These are phyloP conservation scores for Chunga burmeisteri DNA, from an alignment of 2,113 vertebrate species.

Conservation along the genomic window DNA sequence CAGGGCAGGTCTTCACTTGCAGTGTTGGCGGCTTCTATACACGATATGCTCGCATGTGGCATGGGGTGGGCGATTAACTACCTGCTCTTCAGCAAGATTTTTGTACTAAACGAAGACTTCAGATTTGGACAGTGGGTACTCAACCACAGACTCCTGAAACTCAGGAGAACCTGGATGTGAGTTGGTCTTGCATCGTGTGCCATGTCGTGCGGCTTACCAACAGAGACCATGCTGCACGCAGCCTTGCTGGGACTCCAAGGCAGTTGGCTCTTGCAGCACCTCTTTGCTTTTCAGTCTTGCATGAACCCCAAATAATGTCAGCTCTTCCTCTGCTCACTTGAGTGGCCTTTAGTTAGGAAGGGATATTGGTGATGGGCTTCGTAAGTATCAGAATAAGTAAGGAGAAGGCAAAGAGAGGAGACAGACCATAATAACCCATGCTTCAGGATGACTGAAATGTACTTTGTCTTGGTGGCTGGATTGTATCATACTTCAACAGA, in stretches of 20 bases:
- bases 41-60: conserved; percentile 25
- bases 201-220: neutral
- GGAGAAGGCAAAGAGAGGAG: neutral
- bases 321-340: neutral
- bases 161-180: neutral
- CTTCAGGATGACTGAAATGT: neutral
- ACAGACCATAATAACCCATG: neutral
- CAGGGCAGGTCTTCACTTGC: conserved; percentile 13
- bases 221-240: neutral
- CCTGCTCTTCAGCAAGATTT: neutral
- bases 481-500: conserved; percentile 1
- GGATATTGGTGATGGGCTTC: neutral
- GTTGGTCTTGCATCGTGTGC: neutral
- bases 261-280: neutral
- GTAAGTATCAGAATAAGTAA: neutral
- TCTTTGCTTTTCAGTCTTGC: neutral
- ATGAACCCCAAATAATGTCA: neutral
- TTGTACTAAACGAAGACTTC: neutral
- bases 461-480: neutral
- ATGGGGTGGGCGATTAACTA: neutral
- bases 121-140: neutral
- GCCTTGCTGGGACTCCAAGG: neutral
- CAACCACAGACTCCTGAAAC: neutral
- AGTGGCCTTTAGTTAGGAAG: neutral
- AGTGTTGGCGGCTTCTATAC: neutral